Evolutionary conservation across 2,888 invertebrate species (phyloP), one percentile per base, ranked within the genome.

Genomic region (Apamea crenata): DNA sequence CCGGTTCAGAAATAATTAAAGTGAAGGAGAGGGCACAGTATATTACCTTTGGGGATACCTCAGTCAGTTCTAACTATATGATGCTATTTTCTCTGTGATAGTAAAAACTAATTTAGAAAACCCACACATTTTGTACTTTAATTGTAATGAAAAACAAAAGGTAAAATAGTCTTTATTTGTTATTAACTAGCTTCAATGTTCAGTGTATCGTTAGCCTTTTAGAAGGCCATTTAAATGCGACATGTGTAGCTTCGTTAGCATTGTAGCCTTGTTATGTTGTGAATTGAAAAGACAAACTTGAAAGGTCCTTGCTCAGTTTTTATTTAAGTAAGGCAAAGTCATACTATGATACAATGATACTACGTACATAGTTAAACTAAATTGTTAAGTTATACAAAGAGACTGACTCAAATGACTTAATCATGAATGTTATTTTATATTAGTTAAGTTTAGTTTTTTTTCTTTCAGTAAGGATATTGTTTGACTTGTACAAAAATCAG

Each of bases 181-280:
- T 53, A 25, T 16, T 16, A 69, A 70, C 65, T 70, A 70, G 29
- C 77, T 66, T 65, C 6, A 50, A 77, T 66, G 50, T 53, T 77
- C n/a, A 59, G 8, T 53, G 10, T 70, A 44, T 77, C 70, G 7
- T 71, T 61, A 44, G 70, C 53, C 10, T 71, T 77, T 36, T 67
- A 25, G 16, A 82, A 82, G 77, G 77, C 36, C 61, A 67, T 71
- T 71, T 44, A 53, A 77, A 77, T 66, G 77, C 50, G 32, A 36
- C 50, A 77, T 67, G 36, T 77, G 36, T 71, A 36, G 66, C 70
- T 77, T 67, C n/a, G 16, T 77, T 77, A 53, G 7, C n/a, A 44
- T 16, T 53, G 36, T 67, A 71, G 44, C 66, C 36, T 61, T 71
- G 44, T 53, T 69, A 0, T 70, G 8, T 8, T 66, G 50, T 40